These are phyloP conservation scores for Peromyscus polionotus DNA, from an alignment of 2,113 vertebrate species.

Conservation along the genomic window DNA sequence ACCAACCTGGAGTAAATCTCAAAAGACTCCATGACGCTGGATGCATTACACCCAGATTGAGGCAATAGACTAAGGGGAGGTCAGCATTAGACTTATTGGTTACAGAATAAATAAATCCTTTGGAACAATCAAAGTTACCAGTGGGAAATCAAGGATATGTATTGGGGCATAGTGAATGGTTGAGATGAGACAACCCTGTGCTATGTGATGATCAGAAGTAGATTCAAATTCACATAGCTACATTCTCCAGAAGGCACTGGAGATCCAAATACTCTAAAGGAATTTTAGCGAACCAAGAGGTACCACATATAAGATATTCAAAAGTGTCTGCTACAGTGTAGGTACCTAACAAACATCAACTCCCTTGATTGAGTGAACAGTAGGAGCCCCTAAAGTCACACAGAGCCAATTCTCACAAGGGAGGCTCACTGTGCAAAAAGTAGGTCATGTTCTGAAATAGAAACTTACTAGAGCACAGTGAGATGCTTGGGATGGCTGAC, in stretches of 20 bases:
- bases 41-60: constrained; percentile 22
- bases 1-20: not conserved
- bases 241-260: not conserved
- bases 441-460: not conserved
- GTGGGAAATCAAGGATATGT: not conserved
- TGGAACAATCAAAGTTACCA: not conserved
- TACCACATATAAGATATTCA: not conserved
- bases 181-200: not conserved
- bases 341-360: constrained; percentile 62
- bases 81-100: not conserved
- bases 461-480: constrained; percentile 19
- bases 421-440: constrained; percentile 20
- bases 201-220: not conserved
- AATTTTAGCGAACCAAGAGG: not conserved
- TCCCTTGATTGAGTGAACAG: not conserved
- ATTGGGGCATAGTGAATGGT: not conserved
- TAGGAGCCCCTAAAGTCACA: not conserved
- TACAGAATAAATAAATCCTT: not conserved
- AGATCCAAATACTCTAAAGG: constrained; percentile 19
- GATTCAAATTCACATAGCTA: not conserved
- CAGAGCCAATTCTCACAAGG: not conserved
- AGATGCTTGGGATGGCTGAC: constrained; percentile 43
- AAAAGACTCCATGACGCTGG: not conserved
- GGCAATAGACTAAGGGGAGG: not conserved
- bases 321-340: not conserved